Evolutionary conservation across 2,888 invertebrate genomes (phyloP).

Genomic region (Marronus borbonicus): DNA sequence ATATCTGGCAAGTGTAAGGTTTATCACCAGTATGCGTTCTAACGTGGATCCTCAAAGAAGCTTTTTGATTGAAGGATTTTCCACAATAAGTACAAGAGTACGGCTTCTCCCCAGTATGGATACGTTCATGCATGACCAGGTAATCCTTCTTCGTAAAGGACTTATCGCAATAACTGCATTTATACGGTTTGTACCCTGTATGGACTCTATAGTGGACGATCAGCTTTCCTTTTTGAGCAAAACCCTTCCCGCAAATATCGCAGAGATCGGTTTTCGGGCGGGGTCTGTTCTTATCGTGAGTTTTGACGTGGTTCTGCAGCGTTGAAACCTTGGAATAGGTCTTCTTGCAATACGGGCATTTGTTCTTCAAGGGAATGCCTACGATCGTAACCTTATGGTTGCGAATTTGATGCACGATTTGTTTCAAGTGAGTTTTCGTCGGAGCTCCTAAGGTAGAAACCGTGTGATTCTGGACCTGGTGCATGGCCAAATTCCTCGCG

Average conservation of each 20-base stretch:
- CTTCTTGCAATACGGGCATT: slow-evolving; percentile 60
- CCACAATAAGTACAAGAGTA: slow-evolving; percentile 66
- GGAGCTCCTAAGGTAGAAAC: slow-evolving; percentile 68
- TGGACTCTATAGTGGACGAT: slow-evolving; percentile 60
- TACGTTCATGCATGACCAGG: slow-evolving; percentile 63
- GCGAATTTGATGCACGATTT: slow-evolving; percentile 67
- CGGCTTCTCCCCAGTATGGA: slow-evolving; percentile 65
- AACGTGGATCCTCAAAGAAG: slow-evolving; percentile 63
- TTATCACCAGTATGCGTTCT: slow-evolving; percentile 65
- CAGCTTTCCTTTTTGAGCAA: slow-evolving; percentile 63
- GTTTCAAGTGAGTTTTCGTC: slow-evolving; percentile 69
- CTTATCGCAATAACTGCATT: slow-evolving; percentile 61
- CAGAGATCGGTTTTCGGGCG: slow-evolving; percentile 63
- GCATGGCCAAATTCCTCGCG: slow-evolving; percentile 69
- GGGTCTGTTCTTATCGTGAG: slow-evolving; percentile 48
- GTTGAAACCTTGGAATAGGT: slow-evolving; percentile 62
- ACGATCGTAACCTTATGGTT: slow-evolving; percentile 67
- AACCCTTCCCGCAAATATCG: slow-evolving; percentile 65
- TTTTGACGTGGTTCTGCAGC: slow-evolving; percentile 69
- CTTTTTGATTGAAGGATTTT: slow-evolving; percentile 63
- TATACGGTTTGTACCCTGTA: slow-evolving; percentile 60
- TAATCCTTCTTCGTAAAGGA: slow-evolving; percentile 62
- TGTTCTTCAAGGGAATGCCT: slow-evolving; percentile 63
- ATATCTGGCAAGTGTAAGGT: slow-evolving; percentile 72
- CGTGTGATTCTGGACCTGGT: slow-evolving; percentile 62